These are phyloP conservation scores for Tetragonula clypearis DNA, from an alignment of 1,140 invertebrate species.

Conservation along the genomic window DNA sequence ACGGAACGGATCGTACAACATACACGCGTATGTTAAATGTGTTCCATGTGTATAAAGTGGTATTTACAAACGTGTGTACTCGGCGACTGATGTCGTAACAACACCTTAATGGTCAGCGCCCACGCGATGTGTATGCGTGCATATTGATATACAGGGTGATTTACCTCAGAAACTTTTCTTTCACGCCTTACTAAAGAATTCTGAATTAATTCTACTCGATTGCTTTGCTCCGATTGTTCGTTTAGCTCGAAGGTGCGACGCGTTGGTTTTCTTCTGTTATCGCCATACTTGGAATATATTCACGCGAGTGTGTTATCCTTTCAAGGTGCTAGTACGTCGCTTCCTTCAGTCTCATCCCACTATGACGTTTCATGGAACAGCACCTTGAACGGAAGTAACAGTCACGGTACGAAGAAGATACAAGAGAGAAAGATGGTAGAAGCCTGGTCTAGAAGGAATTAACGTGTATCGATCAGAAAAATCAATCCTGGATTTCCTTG, in stretches of 20 bases:
- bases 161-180: slow-evolving; percentile 9
- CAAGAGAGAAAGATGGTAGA: slow-evolving; percentile 9
- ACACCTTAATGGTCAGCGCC: slow-evolving; percentile 62
- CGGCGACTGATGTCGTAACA: slow-evolving; percentile 60
- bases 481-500: slow-evolving; percentile 14
- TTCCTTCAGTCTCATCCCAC: slow-evolving; percentile 24
- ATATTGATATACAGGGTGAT: slow-evolving; percentile 46
- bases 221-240: too few relatives aligned
- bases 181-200: not conserved
- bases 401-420: slow-evolving; percentile 4
- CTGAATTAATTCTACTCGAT: not conserved
- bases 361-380: slow-evolving; percentile 35
- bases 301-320: slow-evolving; percentile 17
- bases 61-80: slow-evolving; percentile 47
- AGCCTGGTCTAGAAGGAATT: slow-evolving; percentile 34
- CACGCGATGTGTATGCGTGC: slow-evolving; percentile 51
- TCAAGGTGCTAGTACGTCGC: slow-evolving; percentile 1
- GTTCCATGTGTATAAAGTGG: slow-evolving; percentile 39
- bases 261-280: not conserved
- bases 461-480: slow-evolving; percentile 44
- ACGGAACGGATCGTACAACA: slow-evolving; percentile 35
- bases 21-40: slow-evolving; percentile 31
- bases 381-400: slow-evolving; percentile 24
- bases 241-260: not conserved
- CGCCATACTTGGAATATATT: not conserved